These are phyloP conservation scores for Sycophila texana DNA, from an alignment of 2,888 invertebrate species.

Conservation along the genomic window DNA sequence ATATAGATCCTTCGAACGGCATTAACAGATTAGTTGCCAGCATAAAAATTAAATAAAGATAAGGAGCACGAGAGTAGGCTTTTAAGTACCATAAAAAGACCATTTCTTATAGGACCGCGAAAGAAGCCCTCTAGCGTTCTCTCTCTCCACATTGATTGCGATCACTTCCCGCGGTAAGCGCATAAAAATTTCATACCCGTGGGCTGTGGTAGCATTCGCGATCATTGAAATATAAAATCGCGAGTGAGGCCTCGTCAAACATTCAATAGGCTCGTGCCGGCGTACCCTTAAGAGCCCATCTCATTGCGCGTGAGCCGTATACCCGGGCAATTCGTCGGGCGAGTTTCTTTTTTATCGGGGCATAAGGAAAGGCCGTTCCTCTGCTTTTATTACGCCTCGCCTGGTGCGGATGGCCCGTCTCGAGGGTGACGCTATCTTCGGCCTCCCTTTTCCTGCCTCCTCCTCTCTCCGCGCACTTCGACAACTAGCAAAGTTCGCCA, in stretches of 20 bases:
- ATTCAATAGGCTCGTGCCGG: constrained; percentile 39
- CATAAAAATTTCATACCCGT: constrained; percentile 42
- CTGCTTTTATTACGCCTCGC: constrained; percentile 47
- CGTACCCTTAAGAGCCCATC: constrained; percentile 38
- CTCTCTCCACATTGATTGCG: constrained; percentile 41
- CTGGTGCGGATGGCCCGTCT: background rate
- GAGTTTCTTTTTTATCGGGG: constrained; percentile 46
- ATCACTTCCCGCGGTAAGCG: constrained; percentile 25
- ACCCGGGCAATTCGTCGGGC: constrained; percentile 45
- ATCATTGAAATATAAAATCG: constrained; percentile 55
- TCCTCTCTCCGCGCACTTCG: background rate
- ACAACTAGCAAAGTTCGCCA: constrained; percentile 68
- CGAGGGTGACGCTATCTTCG: background rate
- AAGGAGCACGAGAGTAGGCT: constrained; percentile 15
- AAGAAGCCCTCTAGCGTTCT: constrained; percentile 21
- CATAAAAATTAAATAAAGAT: constrained; percentile 42
- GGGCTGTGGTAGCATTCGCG: background rate
- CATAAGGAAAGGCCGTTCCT: constrained; percentile 44
- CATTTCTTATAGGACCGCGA: constrained; percentile 20
- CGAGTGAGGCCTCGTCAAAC: constrained; percentile 31
- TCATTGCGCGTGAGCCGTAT: constrained; percentile 19
- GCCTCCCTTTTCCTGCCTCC: background rate
- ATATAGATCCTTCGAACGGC: background rate
- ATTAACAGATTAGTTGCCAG: constrained; percentile 44
- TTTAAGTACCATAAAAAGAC: constrained; percentile 43